Evolutionary conservation across 1,140 invertebrate genomes (phyloP).

Genomic region (Delia radicum): DNA sequence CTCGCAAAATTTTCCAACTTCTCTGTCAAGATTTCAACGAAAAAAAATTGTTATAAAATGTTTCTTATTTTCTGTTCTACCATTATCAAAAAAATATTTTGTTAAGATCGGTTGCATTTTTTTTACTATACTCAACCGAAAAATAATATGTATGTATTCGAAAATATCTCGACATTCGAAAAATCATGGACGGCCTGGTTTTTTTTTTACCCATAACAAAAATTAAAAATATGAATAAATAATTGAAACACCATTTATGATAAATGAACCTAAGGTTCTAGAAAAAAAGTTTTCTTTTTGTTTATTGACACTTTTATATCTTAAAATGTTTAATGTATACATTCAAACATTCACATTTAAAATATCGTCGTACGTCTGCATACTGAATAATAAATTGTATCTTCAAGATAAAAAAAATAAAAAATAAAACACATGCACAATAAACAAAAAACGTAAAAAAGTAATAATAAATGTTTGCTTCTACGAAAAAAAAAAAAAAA

Average conservation of each 20-base stretch:
- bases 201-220: no score
- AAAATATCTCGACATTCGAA: no score
- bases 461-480: not conserved
- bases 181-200: no score
- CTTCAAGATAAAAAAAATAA: conserved; percentile 15
- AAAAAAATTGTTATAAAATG: no score
- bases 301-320: conserved; percentile 19
- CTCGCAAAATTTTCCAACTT: no score
- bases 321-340: not conserved
- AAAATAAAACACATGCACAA: not conserved
- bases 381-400: conserved; percentile 17
- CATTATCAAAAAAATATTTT: no score
- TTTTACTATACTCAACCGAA: no score
- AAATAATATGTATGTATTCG: no score
- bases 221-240: no score
- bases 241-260: not conserved
- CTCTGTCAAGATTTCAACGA: no score
- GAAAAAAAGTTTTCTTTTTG: conserved; percentile 13
- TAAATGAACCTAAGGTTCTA: conserved; percentile 24
- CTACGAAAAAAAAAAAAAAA: not conserved
- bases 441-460: not conserved
- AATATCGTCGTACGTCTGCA: not conserved
- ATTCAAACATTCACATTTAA: not conserved
- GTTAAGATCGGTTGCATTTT: no score
- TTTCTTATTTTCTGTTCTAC: no score